Base-by-base conservation (phyloP, 2,888 invertebrate genomes). In the Micoletzkya japonica region DNA sequence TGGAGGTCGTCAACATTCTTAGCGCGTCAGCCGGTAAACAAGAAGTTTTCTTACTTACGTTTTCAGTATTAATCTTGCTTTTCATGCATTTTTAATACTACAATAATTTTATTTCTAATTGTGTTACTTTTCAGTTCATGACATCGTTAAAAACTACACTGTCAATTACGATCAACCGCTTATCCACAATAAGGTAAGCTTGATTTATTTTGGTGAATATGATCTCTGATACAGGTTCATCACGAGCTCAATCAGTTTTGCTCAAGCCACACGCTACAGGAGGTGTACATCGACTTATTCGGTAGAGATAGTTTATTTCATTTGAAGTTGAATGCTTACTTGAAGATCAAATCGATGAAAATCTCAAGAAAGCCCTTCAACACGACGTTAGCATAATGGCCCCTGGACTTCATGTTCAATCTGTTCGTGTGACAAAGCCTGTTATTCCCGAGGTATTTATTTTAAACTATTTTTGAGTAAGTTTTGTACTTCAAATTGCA, bases 191-290 rank as follows among this genome's bases (percentile, higher is more conserved):
- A 94, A 94, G 87, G 76, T 78, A 17, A 7, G 44, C 17, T 14
- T 6, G 30, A 4, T 32, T 10, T 57, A 10, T 17, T 26, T 1
- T 36, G 34, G 34, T 20, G 34, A 52, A 34, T 64, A 32, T 61
- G 61, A 49, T 61, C 17, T 61, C 63, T 52, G 10, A n/a, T 52
- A 28, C 59, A 69, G 69, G 70, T 70, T 10, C 82, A 82, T 57
- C 94, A 94, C 86, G 93, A 94, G 86, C 88, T 94, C 66, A 94
- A 94, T 86, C 94, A 94, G 87, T 94, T 94, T 86, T 94, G 94
- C 86, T 93, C 92, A 81, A 91, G 91, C 2, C 93, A 94, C 86
- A 91, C 91, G 4, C 87, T 94, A 49, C 94, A 94, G 82, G 93
- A 94, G 87, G 93, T 89, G 17, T 93, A 94, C 84, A 94, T 94